phyloP scores from a whole-genome alignment of 37 sponge, comb jelly and placozoan species.

The Agelas oroides region DNA sequence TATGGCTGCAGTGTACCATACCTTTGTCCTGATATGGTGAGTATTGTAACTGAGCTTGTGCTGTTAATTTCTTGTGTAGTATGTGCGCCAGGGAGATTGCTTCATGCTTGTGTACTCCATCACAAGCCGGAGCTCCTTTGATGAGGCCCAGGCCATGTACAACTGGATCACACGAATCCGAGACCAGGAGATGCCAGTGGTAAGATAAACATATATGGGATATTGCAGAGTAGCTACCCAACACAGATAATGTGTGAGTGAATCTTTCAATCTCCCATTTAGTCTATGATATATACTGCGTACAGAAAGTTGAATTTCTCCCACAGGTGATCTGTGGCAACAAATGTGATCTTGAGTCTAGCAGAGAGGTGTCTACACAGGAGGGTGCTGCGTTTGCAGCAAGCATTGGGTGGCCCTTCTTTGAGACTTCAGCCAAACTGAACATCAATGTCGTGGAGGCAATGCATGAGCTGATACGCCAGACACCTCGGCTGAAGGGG shows the following conservation, averaged over 20 bases:
- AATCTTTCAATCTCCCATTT: too few species aligned
- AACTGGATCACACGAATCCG: slow-evolving; percentile 72
- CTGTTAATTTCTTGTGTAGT: slow-evolving; percentile 42
- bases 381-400: slow-evolving; percentile 73
- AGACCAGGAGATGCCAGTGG: slow-evolving; percentile 78
- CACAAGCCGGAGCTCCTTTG: slow-evolving; percentile 71
- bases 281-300: too few species aligned
- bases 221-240: too few species aligned
- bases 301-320: too few species aligned
- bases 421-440: slow-evolving; percentile 93
- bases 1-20: too few species aligned
- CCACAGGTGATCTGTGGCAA: slow-evolving; percentile 89
- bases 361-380: slow-evolving; percentile 55
- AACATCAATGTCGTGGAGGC: slow-evolving; percentile 78
- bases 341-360: slow-evolving; percentile 79
- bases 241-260: too few species aligned
- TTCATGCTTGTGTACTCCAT: slow-evolving; percentile 93
- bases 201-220: slow-evolving; percentile 17
- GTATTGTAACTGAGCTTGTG: too few species aligned
- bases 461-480: slow-evolving; percentile 80
- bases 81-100: slow-evolving; percentile 79
- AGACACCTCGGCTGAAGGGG: slow-evolving; percentile 57
- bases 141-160: slow-evolving; percentile 81
- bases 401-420: slow-evolving; percentile 71
- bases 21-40: too few species aligned